Evolutionary conservation across 92 coral and sea anemone genomes (phyloP), one percentile per base, ranked within the genome.

Genomic region (Actinernus sp.): DNA sequence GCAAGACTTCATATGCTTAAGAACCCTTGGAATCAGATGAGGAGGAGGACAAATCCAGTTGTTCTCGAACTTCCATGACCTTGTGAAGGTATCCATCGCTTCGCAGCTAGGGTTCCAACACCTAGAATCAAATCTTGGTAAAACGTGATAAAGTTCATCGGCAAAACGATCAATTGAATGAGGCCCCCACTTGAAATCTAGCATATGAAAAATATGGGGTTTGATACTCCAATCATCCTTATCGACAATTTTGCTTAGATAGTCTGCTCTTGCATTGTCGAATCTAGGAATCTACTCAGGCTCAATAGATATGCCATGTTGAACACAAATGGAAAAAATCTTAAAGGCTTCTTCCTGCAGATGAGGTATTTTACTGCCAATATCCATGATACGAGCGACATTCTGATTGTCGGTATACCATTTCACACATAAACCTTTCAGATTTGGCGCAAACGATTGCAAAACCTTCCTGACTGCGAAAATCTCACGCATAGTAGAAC

Each of bases 41-140:
- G 63, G 54, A 10, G 76, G 76, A 8, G 78, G 68, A 19, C 58
- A 68, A 7, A 41, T 3, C 78, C 78, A 71, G 44, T 58, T 71
- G 67, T 75, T 53, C 6, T 77, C 84, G 13, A 19, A 67, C 14
- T 31, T 51, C 68, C 68, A 65, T 2, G 65, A 43, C 26, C 74
- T 51, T 19, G 58, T 29, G 47, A 76, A 76, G 20, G 74, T 47
- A 37, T 74, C 81, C 72, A 74, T 64, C 9, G 72, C 64, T 16
- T 65, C 63, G 20, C 72, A 61, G 6, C 12, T 27, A 3, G 74
- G 83, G 33, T 76, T 64, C 67, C 83, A 76, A 37, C 26, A 75
- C 41, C 57, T 54, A 38, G 64, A 64, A 48, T 53, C 64, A 38
- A 65, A 65, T 65, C 58, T 54, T 34, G 65, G 52, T 36, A 64